Conservation (phyloP, 2,113 vertebrate species). For the Eubucco bourcierii region DNA sequence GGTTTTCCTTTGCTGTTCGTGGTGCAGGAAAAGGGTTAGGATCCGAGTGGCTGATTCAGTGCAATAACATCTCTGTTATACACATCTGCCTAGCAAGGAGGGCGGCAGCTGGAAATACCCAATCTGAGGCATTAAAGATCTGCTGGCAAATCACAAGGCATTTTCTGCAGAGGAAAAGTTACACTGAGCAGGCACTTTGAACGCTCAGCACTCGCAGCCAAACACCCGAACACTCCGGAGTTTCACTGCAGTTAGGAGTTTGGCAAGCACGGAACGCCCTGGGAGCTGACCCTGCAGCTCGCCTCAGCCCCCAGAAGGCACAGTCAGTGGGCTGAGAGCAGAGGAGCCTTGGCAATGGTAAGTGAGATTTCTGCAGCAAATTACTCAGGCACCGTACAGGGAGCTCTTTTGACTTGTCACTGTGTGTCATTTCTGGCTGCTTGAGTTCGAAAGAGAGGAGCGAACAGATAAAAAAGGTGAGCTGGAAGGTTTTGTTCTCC, state of each 20-base stretch:
- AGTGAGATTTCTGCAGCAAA: slow-evolving; percentile 58
- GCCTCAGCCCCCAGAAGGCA: not conserved
- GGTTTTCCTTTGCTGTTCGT: slow-evolving; percentile 78
- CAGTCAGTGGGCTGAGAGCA: slow-evolving; percentile 51
- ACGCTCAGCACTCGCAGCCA: slow-evolving; percentile 58
- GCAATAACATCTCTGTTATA: slow-evolving; percentile 79
- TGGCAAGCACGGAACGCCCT: not conserved
- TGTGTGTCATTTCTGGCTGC: not conserved
- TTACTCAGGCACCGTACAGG: not conserved
- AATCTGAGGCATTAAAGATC: slow-evolving; percentile 76
- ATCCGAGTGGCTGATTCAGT: slow-evolving; percentile 73
- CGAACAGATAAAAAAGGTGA: not conserved
- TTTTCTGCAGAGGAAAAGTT: slow-evolving; percentile 70
- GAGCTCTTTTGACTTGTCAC: not conserved
- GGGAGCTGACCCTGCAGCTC: not conserved
- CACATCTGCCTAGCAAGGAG: slow-evolving; percentile 70
- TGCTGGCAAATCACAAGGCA: slow-evolving; percentile 74
- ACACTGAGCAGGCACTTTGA: slow-evolving; percentile 57
- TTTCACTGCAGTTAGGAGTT: slow-evolving; percentile 18
- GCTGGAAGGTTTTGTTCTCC: not conserved
- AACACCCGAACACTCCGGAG: slow-evolving; percentile 26
- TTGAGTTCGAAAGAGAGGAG: not conserved
- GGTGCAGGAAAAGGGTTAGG: slow-evolving; percentile 74
- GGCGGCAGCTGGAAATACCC: slow-evolving; percentile 77
- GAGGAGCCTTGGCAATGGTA: slow-evolving; percentile 72